These are phyloP conservation scores for Nemotelus pantherinus DNA, from an alignment of 2,888 invertebrate species.

Conservation along the genomic window DNA sequence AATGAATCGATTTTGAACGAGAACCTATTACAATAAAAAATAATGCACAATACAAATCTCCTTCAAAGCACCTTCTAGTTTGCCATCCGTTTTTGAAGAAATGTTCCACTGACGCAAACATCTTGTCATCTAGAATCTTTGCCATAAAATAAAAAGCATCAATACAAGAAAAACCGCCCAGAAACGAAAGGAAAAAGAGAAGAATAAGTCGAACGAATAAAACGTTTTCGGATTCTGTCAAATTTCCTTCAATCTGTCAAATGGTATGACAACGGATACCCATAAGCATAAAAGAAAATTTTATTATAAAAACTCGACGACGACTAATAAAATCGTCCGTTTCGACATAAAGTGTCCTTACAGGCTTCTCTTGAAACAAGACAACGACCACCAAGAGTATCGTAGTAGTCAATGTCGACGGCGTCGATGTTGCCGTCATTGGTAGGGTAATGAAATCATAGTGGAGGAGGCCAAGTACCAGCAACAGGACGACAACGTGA, in stretches of 20 bases:
- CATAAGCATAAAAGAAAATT: conserved; percentile 45
- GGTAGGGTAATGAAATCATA: conserved; percentile 20
- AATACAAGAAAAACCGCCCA: background rate
- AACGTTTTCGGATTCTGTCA: conserved; percentile 39
- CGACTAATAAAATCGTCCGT: conserved; percentile 44
- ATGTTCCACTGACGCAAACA: conserved; percentile 11
- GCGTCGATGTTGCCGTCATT: background rate
- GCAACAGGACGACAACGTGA: conserved; percentile 31
- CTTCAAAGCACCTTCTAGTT: background rate
- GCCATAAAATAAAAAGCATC: conserved; percentile 31
- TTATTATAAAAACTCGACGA: conserved; percentile 43
- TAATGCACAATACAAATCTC: conserved; percentile 16
- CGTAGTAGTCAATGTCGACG: background rate
- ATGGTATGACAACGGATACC: conserved; percentile 45
- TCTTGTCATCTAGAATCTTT: conserved; percentile 37
- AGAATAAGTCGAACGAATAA: conserved; percentile 8
- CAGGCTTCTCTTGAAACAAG: background rate
- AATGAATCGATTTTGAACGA: no score
- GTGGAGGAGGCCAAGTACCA: conserved; percentile 6
- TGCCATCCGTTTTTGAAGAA: background rate
- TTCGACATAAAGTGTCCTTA: conserved; percentile 39
- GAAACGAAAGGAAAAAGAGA: background rate
- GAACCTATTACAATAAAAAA: conserved; percentile 30
- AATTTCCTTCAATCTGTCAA: conserved; percentile 45
- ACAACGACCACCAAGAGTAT: background rate